Evolutionary conservation across 1,140 invertebrate genomes (phyloP), one percentile per base, ranked within the genome.

Genomic region (Calliphora vicina): DNA sequence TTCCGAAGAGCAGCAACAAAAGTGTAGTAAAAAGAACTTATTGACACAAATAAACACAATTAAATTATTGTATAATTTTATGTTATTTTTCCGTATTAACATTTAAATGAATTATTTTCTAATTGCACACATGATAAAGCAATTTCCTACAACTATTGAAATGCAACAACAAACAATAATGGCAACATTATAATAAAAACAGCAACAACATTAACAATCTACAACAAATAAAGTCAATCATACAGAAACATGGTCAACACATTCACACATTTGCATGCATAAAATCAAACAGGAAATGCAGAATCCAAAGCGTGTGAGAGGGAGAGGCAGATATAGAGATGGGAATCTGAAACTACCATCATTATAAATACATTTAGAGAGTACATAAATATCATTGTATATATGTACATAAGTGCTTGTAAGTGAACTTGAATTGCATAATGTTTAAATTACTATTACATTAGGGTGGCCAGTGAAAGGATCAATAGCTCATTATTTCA

Each of bases 101-200:
- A 78, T 78, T 78, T 78, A 78, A 78, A 78, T 78, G 74, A 78
- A 78, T 78, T 78, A 43, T 78, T 35, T 45, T 78, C 35, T 78
- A 78, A 78, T 78, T 78, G 74, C 74, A 45, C 74, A 43, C 74
- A 78, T 78, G 74, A 78, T 78, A 78, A 78, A 78, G 74, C 74
- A 78, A 78, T 78, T 78, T 78, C 74, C 74, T 45, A 42, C 4
- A 35, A 35, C 35, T 78, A 10, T 23, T 25, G 23, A 17, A 67
- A 67, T 20, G n/a, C 20, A 67, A 67, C 20, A 67, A 67, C 61
- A n/a, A 67, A 57, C 8, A 6, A 57, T 4, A 57, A 57, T 13
- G 17, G 15, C 45, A 57, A 12, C 12, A 57, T 17, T 57, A 57
- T 57, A 57, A 57, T 57, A 57, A 57, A 2, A 57, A 57, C 50